A percentile compares a stretch with the other conserved stretches of the same genome.
These are phyloP conservation scores for Ammodytes dubius DNA, from an alignment of 2,113 vertebrate species.

Conservation along the genomic window DNA sequence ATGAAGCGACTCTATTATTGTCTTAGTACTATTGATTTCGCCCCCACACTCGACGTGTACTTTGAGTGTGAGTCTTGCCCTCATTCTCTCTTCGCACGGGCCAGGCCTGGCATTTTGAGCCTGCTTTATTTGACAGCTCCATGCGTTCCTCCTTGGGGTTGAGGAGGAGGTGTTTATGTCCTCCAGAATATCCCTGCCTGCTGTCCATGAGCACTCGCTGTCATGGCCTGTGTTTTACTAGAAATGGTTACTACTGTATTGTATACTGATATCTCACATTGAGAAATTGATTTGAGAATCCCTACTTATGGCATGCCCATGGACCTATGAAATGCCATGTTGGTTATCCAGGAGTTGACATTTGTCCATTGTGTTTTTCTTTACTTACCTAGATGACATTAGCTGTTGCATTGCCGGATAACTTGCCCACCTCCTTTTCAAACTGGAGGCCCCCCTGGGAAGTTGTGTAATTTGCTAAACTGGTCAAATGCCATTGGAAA, in stretches of 20 bases:
- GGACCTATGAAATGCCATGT: no score
- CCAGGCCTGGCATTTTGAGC: conserved; percentile 42
- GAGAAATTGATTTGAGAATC: no score
- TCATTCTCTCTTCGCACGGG: conserved; percentile 18
- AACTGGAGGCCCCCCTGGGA: not conserved
- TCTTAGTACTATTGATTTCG: conserved; percentile 24
- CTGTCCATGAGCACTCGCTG: conserved; percentile 6
- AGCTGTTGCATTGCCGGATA: conserved; percentile 13
- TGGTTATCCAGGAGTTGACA: conserved; percentile 5
- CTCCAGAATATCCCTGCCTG: conserved; percentile 59
- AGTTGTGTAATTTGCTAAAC: conserved; percentile 16
- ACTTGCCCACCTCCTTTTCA: not conserved
- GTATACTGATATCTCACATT: conserved; percentile 3
- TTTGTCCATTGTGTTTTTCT: not conserved
- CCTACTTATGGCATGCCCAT: no score
- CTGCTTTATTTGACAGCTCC: conserved; percentile 67
- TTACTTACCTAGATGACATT: conserved; percentile 37
- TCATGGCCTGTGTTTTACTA: conserved; percentile 22
- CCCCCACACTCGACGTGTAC: not conserved
- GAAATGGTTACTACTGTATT: not conserved
- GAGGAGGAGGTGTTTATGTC: conserved; percentile 64
- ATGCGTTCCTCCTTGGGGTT: conserved; percentile 35
- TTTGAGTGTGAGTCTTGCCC: conserved; percentile 16
- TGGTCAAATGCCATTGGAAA: conserved; percentile 44
- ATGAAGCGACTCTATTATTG: conserved; percentile 21